phyloP scores from a whole-genome alignment of 2,888 invertebrate species.

The Agrypnus murinus region DNA sequence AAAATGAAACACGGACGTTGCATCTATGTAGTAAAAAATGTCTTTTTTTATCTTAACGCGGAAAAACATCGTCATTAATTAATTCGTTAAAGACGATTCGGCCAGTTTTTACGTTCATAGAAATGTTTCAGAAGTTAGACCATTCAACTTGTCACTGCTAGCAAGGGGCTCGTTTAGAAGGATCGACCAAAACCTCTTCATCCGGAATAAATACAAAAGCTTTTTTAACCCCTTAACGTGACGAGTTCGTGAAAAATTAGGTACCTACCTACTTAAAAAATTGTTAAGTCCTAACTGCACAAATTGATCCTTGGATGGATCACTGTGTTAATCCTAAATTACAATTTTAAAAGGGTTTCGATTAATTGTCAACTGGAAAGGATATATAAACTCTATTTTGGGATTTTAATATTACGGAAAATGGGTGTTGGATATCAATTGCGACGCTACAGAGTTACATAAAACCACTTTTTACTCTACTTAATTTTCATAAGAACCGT shows the following conservation, averaged over 20 bases:
- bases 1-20: not conserved
- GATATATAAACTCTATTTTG: not conserved
- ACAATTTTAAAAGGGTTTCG: not conserved
- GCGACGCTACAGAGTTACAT: too few species aligned
- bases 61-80: conserved; percentile 1
- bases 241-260: not conserved
- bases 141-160: conserved; percentile 25
- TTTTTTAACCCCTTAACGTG: conserved; percentile 18
- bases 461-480: too few species aligned
- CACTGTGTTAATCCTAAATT: not conserved
- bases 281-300: conserved; percentile 3
- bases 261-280: conserved; percentile 8
- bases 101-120: conserved; percentile 4
- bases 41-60: not conserved
- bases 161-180: conserved; percentile 14
- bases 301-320: not conserved
- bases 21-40: not conserved
- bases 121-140: conserved; percentile 20
- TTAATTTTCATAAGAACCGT: too few species aligned
- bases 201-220: conserved; percentile 21
- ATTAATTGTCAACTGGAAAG: not conserved
- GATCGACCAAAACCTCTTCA: conserved; percentile 19
- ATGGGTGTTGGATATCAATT: not conserved
- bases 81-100: conserved; percentile 1
- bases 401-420: not conserved